A percentile compares a stretch with the other conserved stretches of the same genome.
phyloP scores from a whole-genome alignment of 2,888 invertebrate genomes.

The Torymus tubicola region DNA sequence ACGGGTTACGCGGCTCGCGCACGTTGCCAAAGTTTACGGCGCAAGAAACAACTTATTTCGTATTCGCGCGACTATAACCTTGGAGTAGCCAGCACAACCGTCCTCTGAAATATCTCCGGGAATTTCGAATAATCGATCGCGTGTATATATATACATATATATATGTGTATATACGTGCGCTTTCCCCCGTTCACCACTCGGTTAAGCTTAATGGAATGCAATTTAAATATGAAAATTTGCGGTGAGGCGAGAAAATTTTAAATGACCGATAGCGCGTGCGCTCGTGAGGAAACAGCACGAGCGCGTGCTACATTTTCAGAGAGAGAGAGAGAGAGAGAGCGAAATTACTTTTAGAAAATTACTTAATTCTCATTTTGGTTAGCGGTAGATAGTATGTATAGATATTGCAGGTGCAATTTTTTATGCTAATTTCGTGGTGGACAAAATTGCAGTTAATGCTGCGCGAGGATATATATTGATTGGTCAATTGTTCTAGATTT shows the following conservation, averaged over 20 bases:
- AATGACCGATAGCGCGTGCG: slow-evolving; percentile 11
- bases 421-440: too few species aligned
- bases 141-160: background rate
- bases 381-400: background rate
- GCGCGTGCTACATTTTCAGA: too few species aligned
- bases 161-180: background rate
- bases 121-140: slow-evolving; percentile 36
- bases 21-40: slow-evolving; percentile 35
- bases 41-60: slow-evolving; percentile 35
- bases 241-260: slow-evolving; percentile 11
- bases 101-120: slow-evolving; percentile 24
- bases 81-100: background rate
- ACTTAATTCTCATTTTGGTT: background rate
- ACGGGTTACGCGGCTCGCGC: slow-evolving; percentile 7
- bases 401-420: too few species aligned
- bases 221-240: slow-evolving; percentile 42
- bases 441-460: too few species aligned
- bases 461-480: too few species aligned
- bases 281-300: too few species aligned
- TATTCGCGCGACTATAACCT: slow-evolving; percentile 6
- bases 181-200: background rate
- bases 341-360: slow-evolving; percentile 6
- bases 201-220: background rate
- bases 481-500: too few species aligned
- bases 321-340: too few species aligned